Evolutionary conservation across 2,113 vertebrate genomes (phyloP).

Genomic region (Larimichthys crocea): DNA sequence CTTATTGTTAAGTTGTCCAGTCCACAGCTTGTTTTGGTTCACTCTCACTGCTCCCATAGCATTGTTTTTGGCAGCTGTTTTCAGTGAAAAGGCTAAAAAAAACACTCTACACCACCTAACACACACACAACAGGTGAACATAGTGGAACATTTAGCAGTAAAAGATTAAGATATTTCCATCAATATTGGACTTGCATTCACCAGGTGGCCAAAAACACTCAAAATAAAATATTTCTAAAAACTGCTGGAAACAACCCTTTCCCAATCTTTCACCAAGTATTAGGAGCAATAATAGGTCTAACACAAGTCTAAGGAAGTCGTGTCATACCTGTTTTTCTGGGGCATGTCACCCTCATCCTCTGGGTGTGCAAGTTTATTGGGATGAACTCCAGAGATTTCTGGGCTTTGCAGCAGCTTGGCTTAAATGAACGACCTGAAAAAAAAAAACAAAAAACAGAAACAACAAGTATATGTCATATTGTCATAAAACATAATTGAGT

Average conservation of each 20-base stretch:
- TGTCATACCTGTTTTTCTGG: conserved; percentile 90
- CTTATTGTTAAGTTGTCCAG: neutral
- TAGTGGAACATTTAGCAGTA: neutral
- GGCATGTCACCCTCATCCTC: conserved; percentile 94
- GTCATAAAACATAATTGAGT: neutral
- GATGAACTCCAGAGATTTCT: conserved; percentile 96
- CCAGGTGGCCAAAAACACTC: neutral
- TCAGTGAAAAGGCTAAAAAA: neutral
- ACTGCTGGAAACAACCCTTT: neutral
- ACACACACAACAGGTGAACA: neutral
- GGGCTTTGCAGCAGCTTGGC: conserved; percentile 97
- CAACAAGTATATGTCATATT: conserved; percentile 35
- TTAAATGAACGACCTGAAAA: conserved; percentile 94
- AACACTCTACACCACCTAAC: neutral
- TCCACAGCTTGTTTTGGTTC: neutral
- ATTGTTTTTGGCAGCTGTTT: neutral
- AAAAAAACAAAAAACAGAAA: conserved; percentile 17
- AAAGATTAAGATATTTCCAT: neutral
- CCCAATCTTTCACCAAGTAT: neutral
- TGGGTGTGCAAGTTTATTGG: conserved; percentile 97
- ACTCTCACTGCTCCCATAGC: neutral
- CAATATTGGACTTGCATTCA: neutral
- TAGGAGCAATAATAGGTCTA: neutral
- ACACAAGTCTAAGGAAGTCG: neutral
- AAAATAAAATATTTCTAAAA: neutral